Evolutionary conservation across 2,113 vertebrate genomes (phyloP), one percentile per base, ranked within the genome.

Genomic region (Tupaia tana): DNA sequence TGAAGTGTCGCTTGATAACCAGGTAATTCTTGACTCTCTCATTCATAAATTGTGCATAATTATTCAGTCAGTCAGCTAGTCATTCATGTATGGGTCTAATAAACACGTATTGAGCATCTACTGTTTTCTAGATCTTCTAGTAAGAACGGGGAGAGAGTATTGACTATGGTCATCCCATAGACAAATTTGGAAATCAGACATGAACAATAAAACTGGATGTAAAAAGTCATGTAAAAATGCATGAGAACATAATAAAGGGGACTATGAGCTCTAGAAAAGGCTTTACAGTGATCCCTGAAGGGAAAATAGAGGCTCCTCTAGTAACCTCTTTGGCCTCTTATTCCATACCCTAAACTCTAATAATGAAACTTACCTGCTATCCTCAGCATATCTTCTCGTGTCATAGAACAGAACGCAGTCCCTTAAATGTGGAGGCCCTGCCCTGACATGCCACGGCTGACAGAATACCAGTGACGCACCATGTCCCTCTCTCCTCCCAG

Each of bases 1-100:
- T 25, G 25, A 96, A 71, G 31, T 83, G 31, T 34, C 67, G 58
- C 56, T 90, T 86, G 86, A 95, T 64, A 89, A 75, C 56, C 80
- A 86, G 70, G 70, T 29, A 54, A 64, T 71, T 71, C 56, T 83
- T 91, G 58, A 74, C 58, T 24, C 63, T 84, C 27, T 86, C 43
- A 69, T 87, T 43, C 70, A 74, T 86, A 67, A 54, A 73, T 19
- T 61, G 29, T 82, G 58, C n/a, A 52, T 63, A 56, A 43, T 63
- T 64, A 16, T 31, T 73, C 34, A 24, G 1, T 66, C 52, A 89
- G 66, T 12, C 84, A 73, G 24, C 43, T 20, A 43, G 4, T 54
- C 43, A 80, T 56, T 34, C 7, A 3, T 27, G 22, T 14, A 24
- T 58, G 4, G n/a, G 52, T 54, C 89, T 59, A 85, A 71, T 66